These are phyloP conservation scores for Agonopterix subpropinquella DNA, from an alignment of 2,888 invertebrate genomes.

Conservation along the genomic window DNA sequence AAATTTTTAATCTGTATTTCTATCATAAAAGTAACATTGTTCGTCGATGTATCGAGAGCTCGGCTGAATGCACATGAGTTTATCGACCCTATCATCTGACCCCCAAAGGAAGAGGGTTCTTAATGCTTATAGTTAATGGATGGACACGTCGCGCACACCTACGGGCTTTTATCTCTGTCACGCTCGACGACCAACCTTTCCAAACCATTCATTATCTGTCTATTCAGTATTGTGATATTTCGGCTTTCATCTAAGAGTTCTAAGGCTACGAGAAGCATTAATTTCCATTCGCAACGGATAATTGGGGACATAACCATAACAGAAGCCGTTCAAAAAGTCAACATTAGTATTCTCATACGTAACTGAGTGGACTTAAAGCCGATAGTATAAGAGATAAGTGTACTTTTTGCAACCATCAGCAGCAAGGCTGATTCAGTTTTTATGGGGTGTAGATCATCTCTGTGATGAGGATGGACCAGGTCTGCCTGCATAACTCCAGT, in stretches of 20 bases:
- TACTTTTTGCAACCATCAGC: too few relatives aligned
- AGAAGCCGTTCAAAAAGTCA: slow-evolving; percentile 24
- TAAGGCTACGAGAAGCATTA: slow-evolving; percentile 11
- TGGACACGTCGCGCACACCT: slow-evolving; percentile 33
- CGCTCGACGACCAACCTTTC: slow-evolving; percentile 36
- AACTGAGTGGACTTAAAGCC: slow-evolving; percentile 18
- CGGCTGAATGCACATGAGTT: slow-evolving; percentile 57
- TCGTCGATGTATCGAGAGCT: slow-evolving; percentile 25
- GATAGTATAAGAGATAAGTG: too few relatives aligned
- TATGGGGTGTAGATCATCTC: too few relatives aligned
- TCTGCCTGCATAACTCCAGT: too few relatives aligned
- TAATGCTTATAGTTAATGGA: slow-evolving; percentile 52
- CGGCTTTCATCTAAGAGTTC: slow-evolving; percentile 7
- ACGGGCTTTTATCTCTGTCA: slow-evolving; percentile 55
- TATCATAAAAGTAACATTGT: slow-evolving; percentile 20
- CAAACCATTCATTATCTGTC: slow-evolving; percentile 29
- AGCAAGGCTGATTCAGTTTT: too few relatives aligned
- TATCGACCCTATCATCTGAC: slow-evolving; percentile 56
- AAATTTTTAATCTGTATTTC: too few relatives aligned
- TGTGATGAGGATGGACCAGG: too few relatives aligned
- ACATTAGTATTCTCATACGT: slow-evolving; percentile 36
- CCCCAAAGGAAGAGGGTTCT: slow-evolving; percentile 60
- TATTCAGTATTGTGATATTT: slow-evolving; percentile 13
- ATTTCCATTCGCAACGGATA: slow-evolving; percentile 30
- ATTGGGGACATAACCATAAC: slow-evolving; percentile 15